Conservation (phyloP, 2,888 invertebrate genomes). For the Stictocephala bisonia region DNA sequence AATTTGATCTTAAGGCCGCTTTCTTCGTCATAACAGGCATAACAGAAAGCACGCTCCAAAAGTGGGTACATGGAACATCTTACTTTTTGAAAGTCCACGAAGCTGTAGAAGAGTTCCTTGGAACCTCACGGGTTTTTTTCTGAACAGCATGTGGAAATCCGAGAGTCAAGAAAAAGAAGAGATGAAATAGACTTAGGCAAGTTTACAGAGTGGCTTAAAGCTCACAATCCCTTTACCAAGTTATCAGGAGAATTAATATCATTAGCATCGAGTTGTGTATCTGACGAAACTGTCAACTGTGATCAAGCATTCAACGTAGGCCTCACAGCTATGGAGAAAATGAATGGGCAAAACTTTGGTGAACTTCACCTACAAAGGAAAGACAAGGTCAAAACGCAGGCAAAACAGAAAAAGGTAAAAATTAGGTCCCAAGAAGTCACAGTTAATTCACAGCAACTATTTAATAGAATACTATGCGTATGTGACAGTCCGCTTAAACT, state of each 20-base stretch:
- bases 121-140: too few species aligned
- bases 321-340: not conserved
- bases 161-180: not conserved
- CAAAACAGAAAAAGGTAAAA: not conserved
- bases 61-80: too few species aligned
- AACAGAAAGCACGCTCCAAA: too few species aligned
- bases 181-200: not conserved
- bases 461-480: slow-evolving; percentile 17
- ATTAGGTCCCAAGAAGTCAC: not conserved
- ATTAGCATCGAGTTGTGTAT: not conserved
- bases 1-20: too few species aligned
- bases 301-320: slow-evolving; percentile 18
- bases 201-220: not conserved
- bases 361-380: not conserved
- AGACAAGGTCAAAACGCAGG: slow-evolving; percentile 19
- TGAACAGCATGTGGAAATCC: slow-evolving; percentile 5
- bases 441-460: slow-evolving; percentile 18
- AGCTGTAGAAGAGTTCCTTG: too few species aligned
- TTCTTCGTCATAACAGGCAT: too few species aligned
- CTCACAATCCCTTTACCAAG: not conserved
- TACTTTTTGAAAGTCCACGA: too few species aligned
- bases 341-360: not conserved
- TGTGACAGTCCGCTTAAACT: slow-evolving; percentile 21
- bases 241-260: not conserved
- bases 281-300: slow-evolving; percentile 14